Evolutionary conservation across 2,888 invertebrate species (phyloP).

Genomic region (Malachius bipustulatus): DNA sequence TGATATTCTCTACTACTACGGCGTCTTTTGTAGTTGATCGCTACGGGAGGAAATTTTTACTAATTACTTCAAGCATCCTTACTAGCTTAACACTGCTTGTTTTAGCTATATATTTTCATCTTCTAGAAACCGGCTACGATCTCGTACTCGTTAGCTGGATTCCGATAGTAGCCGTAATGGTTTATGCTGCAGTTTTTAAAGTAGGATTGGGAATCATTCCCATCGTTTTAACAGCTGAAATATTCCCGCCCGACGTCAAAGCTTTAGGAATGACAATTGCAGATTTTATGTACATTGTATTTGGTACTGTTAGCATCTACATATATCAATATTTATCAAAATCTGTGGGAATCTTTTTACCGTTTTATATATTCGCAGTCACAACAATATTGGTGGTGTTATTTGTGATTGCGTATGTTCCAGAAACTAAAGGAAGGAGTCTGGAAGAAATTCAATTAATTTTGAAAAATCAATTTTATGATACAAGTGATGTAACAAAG

Average conservation of each 20-base stretch:
- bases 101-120: slow-evolving; percentile 31
- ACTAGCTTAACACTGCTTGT: slow-evolving; percentile 29
- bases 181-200: slow-evolving; percentile 32
- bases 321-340: slow-evolving; percentile 26
- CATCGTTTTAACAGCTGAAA: slow-evolving; percentile 33
- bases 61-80: slow-evolving; percentile 28
- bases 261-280: slow-evolving; percentile 34
- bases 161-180: slow-evolving; percentile 31
- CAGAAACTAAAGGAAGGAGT: slow-evolving; percentile 32
- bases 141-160: slow-evolving; percentile 30
- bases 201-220: slow-evolving; percentile 34
- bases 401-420: slow-evolving; percentile 26
- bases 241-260: slow-evolving; percentile 35
- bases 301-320: slow-evolving; percentile 28
- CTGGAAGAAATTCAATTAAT: slow-evolving; percentile 34
- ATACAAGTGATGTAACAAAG: no score
- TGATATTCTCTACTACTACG: slow-evolving; percentile 28
- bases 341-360: slow-evolving; percentile 27
- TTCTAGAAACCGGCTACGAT: slow-evolving; percentile 26
- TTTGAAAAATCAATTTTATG: no score
- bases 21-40: slow-evolving; percentile 31
- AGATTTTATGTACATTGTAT: slow-evolving; percentile 31
- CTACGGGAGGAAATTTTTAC: slow-evolving; percentile 31
- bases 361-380: slow-evolving; percentile 31
- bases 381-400: slow-evolving; percentile 23